Evolutionary conservation across 1,140 invertebrate species (phyloP), one percentile per base, ranked within the genome.

Genomic region (Zaprionus lachaisei): DNA sequence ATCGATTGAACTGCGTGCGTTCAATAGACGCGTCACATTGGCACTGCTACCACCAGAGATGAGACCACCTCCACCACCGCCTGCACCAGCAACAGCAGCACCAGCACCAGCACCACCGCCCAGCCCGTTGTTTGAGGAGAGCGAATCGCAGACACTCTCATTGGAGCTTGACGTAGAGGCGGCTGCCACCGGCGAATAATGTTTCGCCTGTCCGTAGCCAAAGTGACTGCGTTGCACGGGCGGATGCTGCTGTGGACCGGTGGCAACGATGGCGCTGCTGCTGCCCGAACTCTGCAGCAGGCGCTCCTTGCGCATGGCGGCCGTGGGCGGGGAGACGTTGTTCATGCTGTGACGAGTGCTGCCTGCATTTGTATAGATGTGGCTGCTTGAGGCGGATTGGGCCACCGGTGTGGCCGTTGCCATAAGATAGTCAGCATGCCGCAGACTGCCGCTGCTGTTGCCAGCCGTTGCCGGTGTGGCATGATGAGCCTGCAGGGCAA

Each of bases 101-200:
- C 44, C 56, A 1, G 34, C 38, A 15, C 12, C 65, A 38, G 17
- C 67, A 4, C 65, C 70, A n/a, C 62, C 73, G 11, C 75, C 72
- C n/a, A 77, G 44, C 9, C 93, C 93, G 71, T 94, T 93, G 15
- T 93, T 93, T 4, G 94, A 95, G 44, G 94, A 93, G 4, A 96
- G 95, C 4, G 92, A 92, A 73, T 92, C 92, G 76, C 95, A 95
- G 5, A 96, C 95, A 17, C 96, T 96, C 92, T 96, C 96, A 91
- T 95, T 96, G 20, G 95, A 96, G 93, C 96, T 96, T 81, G 95
- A 96, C 0, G 95, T 95, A 7, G 93, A 92, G 62, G 93, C 80
- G 68, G 83, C 71, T 68, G 90, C 76, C 57, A 85, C 66, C 4
- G 83, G 79, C 0, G 87, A 83, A 72, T 92, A 92, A 17, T 92